Base-by-base conservation (phyloP, 2,113 vertebrate species). In the Chaenogobius annularis region DNA sequence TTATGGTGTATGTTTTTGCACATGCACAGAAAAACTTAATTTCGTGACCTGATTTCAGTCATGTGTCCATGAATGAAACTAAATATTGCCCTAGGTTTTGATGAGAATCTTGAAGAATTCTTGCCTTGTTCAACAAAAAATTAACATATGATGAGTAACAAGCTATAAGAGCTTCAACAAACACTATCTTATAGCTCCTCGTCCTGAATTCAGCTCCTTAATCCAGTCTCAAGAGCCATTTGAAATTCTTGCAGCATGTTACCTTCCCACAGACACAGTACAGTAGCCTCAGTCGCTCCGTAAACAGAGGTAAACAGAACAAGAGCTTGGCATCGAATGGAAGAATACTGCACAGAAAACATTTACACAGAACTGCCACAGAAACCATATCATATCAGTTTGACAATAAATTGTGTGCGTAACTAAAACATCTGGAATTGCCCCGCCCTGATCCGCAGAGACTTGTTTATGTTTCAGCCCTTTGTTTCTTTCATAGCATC, bases 221-320 rank as follows among this genome's bases (percentile, higher is more conserved):
- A 52, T 52, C 15, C 50, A 52, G 47, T 52, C 50, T 52, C 19
- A 8, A 54, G 50, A 54, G 1, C 19, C 7, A 54, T 58, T 10
- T 58, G 55, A 23, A 58, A 35, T 15, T 58, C 22, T 58, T 31
- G 26, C 58, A 9, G 14, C 26, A 8, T 35, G 58, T 17, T 63
- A 63, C 61, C 35, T 43, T 63, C 35, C 35, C 59, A 65, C 66
- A 85, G 81, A 65, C 83, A 87, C 56, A 80, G 83, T 81, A 89
- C 88, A 90, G 89, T 90, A 90, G 88, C 86, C 78, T 78, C 75
- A 79, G 84, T 78, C 71, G 2, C 80, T 79, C 78, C 76, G 84
- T 91, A 91, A 92, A 92, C 88, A 91, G 31, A 76, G 82, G 76
- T 89, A 91, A 91, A 92, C 88, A 92, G 63, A 89, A 80, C 72